Evolutionary conservation across 2,888 invertebrate species (phyloP).

Genomic region (Drosophila trichaetosa): DNA sequence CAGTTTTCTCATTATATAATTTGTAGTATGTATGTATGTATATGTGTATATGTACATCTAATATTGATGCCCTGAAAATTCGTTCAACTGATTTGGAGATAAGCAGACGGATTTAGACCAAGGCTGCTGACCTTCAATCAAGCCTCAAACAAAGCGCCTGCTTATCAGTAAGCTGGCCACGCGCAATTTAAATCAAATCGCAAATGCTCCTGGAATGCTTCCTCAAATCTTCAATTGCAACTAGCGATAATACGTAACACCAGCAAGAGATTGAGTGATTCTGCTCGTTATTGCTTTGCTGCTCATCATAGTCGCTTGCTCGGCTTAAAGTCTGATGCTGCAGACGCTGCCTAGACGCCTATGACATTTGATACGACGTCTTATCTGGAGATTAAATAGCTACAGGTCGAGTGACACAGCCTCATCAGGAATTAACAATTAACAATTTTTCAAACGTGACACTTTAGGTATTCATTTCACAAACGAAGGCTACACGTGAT

Average conservation of each 20-base stretch:
- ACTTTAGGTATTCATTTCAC: background rate
- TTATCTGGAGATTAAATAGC: background rate
- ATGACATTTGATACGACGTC: background rate
- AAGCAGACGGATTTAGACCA: conserved; percentile 17
- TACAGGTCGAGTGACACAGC: background rate
- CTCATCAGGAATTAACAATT: background rate
- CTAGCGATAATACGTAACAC: background rate
- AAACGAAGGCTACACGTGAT: background rate
- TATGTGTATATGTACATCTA: background rate
- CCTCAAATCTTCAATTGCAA: conserved; percentile 26
- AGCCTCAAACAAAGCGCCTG: background rate
- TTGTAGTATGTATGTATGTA: background rate
- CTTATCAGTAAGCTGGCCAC: conserved; percentile 48
- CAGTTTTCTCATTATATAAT: conserved; percentile 41
- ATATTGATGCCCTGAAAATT: conserved; percentile 16
- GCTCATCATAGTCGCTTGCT: conserved; percentile 53
- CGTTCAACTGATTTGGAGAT: conserved; percentile 27
- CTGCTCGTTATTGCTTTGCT: conserved; percentile 13
- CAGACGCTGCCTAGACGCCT: conserved; percentile 4
- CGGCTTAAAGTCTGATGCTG: conserved; percentile 10
- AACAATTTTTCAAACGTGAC: background rate
- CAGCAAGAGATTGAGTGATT: background rate
- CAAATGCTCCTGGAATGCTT: conserved; percentile 29
- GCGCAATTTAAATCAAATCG: conserved; percentile 25
- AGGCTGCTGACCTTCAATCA: conserved; percentile 41